Base-by-base conservation (phyloP, 2,888 invertebrate genomes). In the Smittia sp. region DNA sequence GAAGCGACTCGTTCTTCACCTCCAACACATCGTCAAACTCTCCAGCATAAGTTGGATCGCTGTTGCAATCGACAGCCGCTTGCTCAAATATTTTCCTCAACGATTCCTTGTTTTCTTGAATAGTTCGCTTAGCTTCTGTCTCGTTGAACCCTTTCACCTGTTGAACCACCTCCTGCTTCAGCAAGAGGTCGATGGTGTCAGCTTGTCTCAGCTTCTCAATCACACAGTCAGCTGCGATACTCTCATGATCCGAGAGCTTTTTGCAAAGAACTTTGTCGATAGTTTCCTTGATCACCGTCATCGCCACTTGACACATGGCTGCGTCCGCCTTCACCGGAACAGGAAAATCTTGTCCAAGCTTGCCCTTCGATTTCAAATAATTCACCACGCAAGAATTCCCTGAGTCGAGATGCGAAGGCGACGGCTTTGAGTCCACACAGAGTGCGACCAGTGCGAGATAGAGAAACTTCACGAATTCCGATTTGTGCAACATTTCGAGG, bases 11-110 rank as follows among this genome's bases (percentile, higher is more conserved):
- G n/a, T 70, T 70, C 46, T 27, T 46, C 4, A 54, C 15, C 27
- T 22, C 69, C 7, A 70, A 20, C 22, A 70, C 52, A 13, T 70
- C 69, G 13, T 70, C 69, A 70, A 70, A 52, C 13, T 27, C n/a
- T 15, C 69, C 69, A 20, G 15, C 54, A 18, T 70, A 70, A 15
- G 9, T 54, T n/a, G n/a, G 25, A 54, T 52, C 54, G 20, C 25
- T 54, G 13, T 27, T 27, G 24, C 69, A 70, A 18, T 11, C 24
- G 9, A 9, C 54, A 6, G 69, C 52, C 3, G 25, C 69, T 27
- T 25, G 18, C 13, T 52, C 25, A 27, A 70, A 27, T 20, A 70
- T 54, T n/a, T 27, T 54, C 54, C 69, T 70, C 25, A 70, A 58
- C 2, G 7, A 3, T 22, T 18, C 18, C 22, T 22, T 58, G 13